Evolutionary conservation across 92 coral and sea anemone species (phyloP).

Genomic region (Palythoa caribaeorum): DNA sequence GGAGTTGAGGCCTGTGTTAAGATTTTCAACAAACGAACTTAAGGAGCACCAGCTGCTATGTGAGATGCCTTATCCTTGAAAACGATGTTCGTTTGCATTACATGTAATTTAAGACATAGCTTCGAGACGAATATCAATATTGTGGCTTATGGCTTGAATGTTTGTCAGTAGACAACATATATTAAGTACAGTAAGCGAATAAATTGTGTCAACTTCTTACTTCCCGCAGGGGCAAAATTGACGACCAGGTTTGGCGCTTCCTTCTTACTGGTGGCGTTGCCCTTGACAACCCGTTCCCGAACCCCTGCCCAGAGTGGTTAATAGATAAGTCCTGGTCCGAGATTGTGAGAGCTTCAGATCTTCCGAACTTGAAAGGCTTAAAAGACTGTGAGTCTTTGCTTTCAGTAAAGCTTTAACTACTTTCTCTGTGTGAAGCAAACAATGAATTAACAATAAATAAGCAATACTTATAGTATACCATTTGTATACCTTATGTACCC

Average conservation of each 20-base stretch:
- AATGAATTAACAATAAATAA: background rate
- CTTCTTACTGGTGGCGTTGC: slow-evolving; percentile 98
- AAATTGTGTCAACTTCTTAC: background rate
- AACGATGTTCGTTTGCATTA: too few relatives aligned
- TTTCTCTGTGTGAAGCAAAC: background rate
- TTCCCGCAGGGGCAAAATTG: slow-evolving; percentile 79
- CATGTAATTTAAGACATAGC: too few relatives aligned
- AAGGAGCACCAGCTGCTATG: too few relatives aligned
- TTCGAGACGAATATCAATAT: background rate
- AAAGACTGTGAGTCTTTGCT: slow-evolving; percentile 79
- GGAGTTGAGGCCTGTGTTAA: too few relatives aligned
- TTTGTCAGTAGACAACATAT: background rate
- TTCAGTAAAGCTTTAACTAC: background rate
- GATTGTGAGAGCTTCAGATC: slow-evolving; percentile 94
- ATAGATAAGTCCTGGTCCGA: slow-evolving; percentile 97
- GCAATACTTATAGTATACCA: too few relatives aligned
- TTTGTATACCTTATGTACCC: too few relatives aligned
- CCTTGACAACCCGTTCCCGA: slow-evolving; percentile 97
- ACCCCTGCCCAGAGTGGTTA: slow-evolving; percentile 98
- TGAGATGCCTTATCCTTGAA: too few relatives aligned
- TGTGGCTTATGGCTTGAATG: background rate
- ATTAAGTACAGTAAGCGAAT: background rate
- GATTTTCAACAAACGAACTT: too few relatives aligned
- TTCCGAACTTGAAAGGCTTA: slow-evolving; percentile 89
- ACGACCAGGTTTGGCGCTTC: slow-evolving; percentile 97